Percentiles rank a stretch among this genome's conserved stretches.
These are phyloP conservation scores for Myiozetetes cayanensis DNA, from an alignment of 2,113 vertebrate species.

Conservation along the genomic window DNA sequence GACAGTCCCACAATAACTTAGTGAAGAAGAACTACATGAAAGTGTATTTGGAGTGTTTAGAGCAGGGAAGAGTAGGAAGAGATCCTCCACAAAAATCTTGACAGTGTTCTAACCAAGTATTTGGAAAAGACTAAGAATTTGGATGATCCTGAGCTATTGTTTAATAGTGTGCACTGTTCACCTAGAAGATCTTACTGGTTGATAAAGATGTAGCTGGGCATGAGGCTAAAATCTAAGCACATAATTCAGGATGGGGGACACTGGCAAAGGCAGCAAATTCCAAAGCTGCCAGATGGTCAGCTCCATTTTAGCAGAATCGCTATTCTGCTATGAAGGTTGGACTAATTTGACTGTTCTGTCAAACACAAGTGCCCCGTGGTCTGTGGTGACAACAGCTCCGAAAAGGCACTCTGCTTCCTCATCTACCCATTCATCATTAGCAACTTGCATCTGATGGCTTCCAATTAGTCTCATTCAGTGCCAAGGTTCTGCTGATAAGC, in stretches of 20 bases:
- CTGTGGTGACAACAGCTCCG: background rate
- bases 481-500: slow-evolving; percentile 7
- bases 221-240: background rate
- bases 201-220: background rate
- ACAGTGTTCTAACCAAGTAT: background rate
- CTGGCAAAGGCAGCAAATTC: background rate
- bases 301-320: background rate
- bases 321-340: background rate
- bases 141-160: background rate
- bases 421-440: background rate
- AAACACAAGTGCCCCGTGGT: background rate
- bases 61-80: background rate
- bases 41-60: background rate
- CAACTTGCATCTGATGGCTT: background rate
- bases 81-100: background rate
- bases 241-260: background rate
- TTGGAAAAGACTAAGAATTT: background rate
- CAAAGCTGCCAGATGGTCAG: background rate
- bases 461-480: background rate
- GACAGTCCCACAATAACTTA: background rate
- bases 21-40: background rate
- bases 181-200: background rate
- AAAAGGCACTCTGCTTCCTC: background rate
- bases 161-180: background rate
- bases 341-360: background rate